Conservation (phyloP, 2,888 invertebrate genomes). For the Drosophila testacea region DNA sequence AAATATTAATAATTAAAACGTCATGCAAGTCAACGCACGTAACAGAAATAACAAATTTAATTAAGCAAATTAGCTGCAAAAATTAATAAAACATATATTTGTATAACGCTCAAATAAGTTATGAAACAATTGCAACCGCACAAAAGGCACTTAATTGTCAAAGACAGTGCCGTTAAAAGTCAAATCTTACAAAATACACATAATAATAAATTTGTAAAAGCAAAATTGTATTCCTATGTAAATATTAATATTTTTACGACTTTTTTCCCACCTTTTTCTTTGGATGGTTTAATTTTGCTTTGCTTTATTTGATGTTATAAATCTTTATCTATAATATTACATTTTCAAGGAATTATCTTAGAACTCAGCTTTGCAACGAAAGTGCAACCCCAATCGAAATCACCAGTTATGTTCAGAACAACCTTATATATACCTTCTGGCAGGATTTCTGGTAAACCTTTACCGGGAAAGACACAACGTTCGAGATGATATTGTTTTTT, state of each 20-base stretch:
- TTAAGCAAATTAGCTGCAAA: slow-evolving; percentile 66
- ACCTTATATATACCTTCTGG: slow-evolving; percentile 11
- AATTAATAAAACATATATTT: slow-evolving; percentile 51
- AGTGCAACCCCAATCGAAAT: neutral
- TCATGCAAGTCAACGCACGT: slow-evolving; percentile 65
- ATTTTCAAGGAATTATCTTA: neutral
- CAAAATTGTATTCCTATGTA: too few species aligned
- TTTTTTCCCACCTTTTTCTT: too few species aligned
- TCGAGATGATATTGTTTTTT: neutral
- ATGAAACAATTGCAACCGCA: slow-evolving; percentile 38
- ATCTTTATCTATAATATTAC: too few species aligned
- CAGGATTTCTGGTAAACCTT: neutral
- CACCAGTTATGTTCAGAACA: neutral
- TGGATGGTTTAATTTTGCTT: too few species aligned
- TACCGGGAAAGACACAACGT: neutral
- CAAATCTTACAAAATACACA: neutral
- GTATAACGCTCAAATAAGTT: slow-evolving; percentile 9
- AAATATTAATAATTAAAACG: slow-evolving; percentile 67
- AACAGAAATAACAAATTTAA: slow-evolving; percentile 72
- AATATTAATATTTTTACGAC: too few species aligned
- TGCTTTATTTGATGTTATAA: too few species aligned
- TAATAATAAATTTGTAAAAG: too few species aligned
- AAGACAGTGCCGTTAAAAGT: slow-evolving; percentile 15
- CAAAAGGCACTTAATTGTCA: slow-evolving; percentile 54
- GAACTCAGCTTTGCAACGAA: neutral